Evolutionary conservation across 2,888 invertebrate species (phyloP).

Genomic region (Choreutis nemorana): DNA sequence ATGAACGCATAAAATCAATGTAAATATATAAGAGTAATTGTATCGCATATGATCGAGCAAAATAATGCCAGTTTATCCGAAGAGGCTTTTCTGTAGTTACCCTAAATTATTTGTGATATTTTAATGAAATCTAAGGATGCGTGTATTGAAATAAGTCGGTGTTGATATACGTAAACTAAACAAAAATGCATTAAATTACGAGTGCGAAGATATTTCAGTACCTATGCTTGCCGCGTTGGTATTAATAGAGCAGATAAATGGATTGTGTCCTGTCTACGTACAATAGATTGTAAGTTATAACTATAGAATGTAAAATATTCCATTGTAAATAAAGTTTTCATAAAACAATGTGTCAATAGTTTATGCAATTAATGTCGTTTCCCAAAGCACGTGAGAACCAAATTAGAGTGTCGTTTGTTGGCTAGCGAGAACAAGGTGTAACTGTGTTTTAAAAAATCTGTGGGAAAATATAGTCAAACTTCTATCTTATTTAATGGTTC

Average conservation of each 20-base stretch:
- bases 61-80: slow-evolving; percentile 20
- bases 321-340: slow-evolving; percentile 62
- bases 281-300: slow-evolving; percentile 43
- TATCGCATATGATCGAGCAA: too few relatives aligned
- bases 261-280: slow-evolving; percentile 27
- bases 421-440: too few relatives aligned
- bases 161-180: slow-evolving; percentile 6
- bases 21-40: too few relatives aligned
- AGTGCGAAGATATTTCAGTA: slow-evolving; percentile 4
- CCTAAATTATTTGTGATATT: slow-evolving; percentile 64
- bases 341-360: slow-evolving; percentile 40
- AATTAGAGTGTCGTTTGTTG: too few relatives aligned
- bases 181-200: too few relatives aligned
- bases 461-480: too few relatives aligned
- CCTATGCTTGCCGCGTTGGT: slow-evolving; percentile 18
- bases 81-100: slow-evolving; percentile 51
- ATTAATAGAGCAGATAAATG: slow-evolving; percentile 18
- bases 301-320: slow-evolving; percentile 55
- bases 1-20: too few relatives aligned
- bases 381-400: slow-evolving; percentile 34
- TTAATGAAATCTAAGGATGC: too few relatives aligned
- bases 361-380: slow-evolving; percentile 33
- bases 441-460: too few relatives aligned
- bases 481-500: too few relatives aligned
- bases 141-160: slow-evolving; percentile 23